Conservation (phyloP, 1,140 invertebrate species). For the Bombus ignitus region DNA sequence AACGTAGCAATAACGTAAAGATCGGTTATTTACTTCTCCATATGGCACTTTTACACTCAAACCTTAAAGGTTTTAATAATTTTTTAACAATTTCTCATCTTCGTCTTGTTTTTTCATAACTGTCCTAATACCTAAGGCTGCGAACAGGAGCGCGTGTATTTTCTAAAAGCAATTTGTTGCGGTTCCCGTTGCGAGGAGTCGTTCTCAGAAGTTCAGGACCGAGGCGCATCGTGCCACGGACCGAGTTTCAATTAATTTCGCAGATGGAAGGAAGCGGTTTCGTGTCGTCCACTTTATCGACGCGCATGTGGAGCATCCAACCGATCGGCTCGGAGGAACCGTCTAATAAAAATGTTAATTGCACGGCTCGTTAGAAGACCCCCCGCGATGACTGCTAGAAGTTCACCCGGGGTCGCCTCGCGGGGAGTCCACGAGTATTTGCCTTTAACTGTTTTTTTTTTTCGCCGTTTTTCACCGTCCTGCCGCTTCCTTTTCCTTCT, state of each 20-base stretch:
- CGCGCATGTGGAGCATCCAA: constrained; percentile 62
- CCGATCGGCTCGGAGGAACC: constrained; percentile 53
- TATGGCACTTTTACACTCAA: background rate
- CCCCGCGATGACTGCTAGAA: constrained; percentile 78
- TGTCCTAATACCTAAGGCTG: background rate
- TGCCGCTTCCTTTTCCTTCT: constrained; percentile 44
- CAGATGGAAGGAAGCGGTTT: constrained; percentile 48
- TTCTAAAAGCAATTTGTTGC: background rate
- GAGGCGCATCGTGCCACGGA: too few species aligned
- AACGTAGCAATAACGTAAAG: background rate
- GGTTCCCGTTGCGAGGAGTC: too few species aligned
- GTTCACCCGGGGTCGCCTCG: constrained; percentile 80
- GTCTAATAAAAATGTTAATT: constrained; percentile 83
- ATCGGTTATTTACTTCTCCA: background rate
- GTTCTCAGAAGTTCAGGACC: background rate
- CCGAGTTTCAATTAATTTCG: constrained; percentile 53
- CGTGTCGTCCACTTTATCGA: constrained; percentile 57
- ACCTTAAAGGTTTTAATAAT: background rate
- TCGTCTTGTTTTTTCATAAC: background rate
- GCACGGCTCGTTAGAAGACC: constrained; percentile 81
- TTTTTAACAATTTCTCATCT: background rate
- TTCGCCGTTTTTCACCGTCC: constrained; percentile 30
- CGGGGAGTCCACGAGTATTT: constrained; percentile 79
- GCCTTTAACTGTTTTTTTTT: constrained; percentile 66
- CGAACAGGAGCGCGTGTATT: background rate